Base-by-base conservation (phyloP, 2,888 invertebrate genomes). In the Brenthis daphne region DNA sequence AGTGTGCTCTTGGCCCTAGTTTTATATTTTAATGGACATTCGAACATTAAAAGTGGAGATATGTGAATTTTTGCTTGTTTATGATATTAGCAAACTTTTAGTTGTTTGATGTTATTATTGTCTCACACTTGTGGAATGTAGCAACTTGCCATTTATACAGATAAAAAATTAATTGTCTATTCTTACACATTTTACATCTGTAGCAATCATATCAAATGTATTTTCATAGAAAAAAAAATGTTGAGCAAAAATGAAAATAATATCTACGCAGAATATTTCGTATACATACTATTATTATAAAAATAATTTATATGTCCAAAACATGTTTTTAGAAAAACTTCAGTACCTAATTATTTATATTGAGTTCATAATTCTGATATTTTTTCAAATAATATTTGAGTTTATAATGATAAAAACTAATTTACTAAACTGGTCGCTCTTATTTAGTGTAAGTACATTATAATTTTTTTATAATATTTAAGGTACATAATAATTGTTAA, bases 101-200 rank as follows among this genome's bases (percentile, higher is more conserved):
- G 50, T 57, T 51, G 20, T 60, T 53, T 63, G 29, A 54, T 57
- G 55, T 60, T 65, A 68, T 60, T 16, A 64, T 57, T 63, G 68
- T 56, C 58, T 67, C 76, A 78, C 78, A 79, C 37, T 50, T 78
- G 77, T 85, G 86, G 86, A 87, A 86, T 87, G 86, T 86, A 80
- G 77, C 75, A 79, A 79, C 77, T 78, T 77, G 79, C 71, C 64
- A 68, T 64, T 58, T 64, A 58, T 67, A 67, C 64, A 72, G 68
- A 68, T 53, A 58, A 53, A 64, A 20, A 53, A 53, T 55, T 33
- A 61, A 29, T 29, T 61, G 8, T 43, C 13, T 20, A 55, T 43
- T 43, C 33, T 63, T 48, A 58, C 6, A 24, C 13, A 55, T 29
- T 55, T 47, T 11, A 12, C 29, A 43, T 56, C 16, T 37, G 16